A percentile compares a stretch with the other conserved stretches of the same genome.
Evolutionary conservation across 1,140 invertebrate species (phyloP).

Genomic region (Tachypleus tridentatus): DNA sequence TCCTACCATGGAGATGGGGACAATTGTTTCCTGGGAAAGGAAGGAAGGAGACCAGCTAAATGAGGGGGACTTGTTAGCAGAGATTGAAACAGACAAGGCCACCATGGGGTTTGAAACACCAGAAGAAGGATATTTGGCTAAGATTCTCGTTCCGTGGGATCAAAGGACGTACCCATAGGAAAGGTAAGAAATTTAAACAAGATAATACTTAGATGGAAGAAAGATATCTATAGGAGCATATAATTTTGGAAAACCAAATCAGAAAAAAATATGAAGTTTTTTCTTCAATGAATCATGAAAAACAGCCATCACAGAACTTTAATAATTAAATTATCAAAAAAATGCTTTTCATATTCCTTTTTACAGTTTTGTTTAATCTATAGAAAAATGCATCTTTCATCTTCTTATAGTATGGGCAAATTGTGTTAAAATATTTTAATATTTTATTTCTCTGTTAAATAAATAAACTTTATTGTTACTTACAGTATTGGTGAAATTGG

Average conservation of each 20-base stretch:
- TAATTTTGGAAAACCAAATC: not conserved
- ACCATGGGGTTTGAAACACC: conserved; percentile 99
- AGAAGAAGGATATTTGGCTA: conserved; percentile 95
- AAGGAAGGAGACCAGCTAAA: conserved; percentile 72
- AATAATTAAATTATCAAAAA: too few relatives aligned
- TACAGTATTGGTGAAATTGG: too few relatives aligned
- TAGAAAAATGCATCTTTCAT: too few relatives aligned
- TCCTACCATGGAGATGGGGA: conserved; percentile 97
- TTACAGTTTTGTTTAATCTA: too few relatives aligned
- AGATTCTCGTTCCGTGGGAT: conserved; percentile 67
- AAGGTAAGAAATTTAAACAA: conserved; percentile 35
- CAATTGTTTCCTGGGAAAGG: conserved; percentile 95
- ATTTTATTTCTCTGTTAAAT: too few relatives aligned
- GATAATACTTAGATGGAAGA: not conserved
- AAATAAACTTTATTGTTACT: too few relatives aligned
- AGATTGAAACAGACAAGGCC: conserved; percentile 99
- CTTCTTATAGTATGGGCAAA: too few relatives aligned
- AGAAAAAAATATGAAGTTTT: too few relatives aligned
- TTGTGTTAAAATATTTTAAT: too few relatives aligned
- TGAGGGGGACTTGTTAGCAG: conserved; percentile 85
- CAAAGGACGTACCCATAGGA: conserved; percentile 58
- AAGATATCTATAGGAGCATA: not conserved
- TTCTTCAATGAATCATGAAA: too few relatives aligned
- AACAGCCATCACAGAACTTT: too few relatives aligned
- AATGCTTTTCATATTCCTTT: too few relatives aligned